phyloP scores from a whole-genome alignment of 2,797 vertebrate genomes.

The Tinamus major region DNA sequence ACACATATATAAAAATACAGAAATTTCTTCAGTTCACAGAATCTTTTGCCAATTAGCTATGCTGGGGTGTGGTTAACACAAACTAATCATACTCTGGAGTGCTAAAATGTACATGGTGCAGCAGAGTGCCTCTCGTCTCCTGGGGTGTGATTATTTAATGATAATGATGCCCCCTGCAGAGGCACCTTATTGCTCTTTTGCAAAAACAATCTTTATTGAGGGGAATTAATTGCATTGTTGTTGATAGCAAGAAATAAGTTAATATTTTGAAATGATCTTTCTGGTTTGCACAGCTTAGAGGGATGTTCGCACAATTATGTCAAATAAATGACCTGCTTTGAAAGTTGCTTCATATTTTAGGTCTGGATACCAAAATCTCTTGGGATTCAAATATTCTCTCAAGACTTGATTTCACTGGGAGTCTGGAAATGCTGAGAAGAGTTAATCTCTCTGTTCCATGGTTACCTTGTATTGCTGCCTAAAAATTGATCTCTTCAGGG shows the following conservation, averaged over 20 bases:
- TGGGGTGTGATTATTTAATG: slow-evolving; percentile 80
- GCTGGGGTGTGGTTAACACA: slow-evolving; percentile 71
- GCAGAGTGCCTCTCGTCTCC: slow-evolving; percentile 62
- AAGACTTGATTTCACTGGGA: slow-evolving; percentile 40
- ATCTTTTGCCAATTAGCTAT: slow-evolving; percentile 59
- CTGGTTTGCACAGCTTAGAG: slow-evolving; percentile 55
- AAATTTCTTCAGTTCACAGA: slow-evolving; percentile 15
- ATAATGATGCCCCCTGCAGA: slow-evolving; percentile 77
- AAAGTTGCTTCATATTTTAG: slow-evolving; percentile 56
- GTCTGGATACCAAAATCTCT: slow-evolving; percentile 39
- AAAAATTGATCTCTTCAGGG: slow-evolving; percentile 67
- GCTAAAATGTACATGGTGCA: slow-evolving; percentile 72
- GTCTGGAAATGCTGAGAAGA: slow-evolving; percentile 44
- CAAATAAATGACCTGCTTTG: slow-evolving; percentile 72
- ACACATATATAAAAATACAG: not conserved
- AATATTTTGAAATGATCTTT: slow-evolving; percentile 76
- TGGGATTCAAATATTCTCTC: not conserved
- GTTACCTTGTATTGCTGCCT: slow-evolving; percentile 57
- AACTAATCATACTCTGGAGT: slow-evolving; percentile 74
- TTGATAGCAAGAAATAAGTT: slow-evolving; percentile 77
- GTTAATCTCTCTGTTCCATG: slow-evolving; percentile 53
- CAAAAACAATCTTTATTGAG: slow-evolving; percentile 77
- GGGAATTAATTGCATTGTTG: slow-evolving; percentile 82
- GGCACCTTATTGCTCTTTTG: slow-evolving; percentile 79
- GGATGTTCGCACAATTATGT: slow-evolving; percentile 67